Evolutionary conservation across 2,888 invertebrate species (phyloP).

Genomic region (Apoderus coryli): DNA sequence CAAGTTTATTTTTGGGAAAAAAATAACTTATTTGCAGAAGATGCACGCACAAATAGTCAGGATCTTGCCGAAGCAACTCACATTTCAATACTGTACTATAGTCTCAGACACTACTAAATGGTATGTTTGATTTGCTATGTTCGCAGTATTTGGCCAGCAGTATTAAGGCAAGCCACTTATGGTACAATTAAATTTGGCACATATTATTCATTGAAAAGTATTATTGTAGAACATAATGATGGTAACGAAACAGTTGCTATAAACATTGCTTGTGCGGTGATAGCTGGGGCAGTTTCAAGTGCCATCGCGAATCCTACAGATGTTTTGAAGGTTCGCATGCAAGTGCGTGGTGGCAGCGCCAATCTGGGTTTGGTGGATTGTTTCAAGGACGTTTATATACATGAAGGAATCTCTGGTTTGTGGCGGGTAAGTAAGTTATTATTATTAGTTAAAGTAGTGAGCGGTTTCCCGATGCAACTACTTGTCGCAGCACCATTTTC

Average conservation of each 20-base stretch:
- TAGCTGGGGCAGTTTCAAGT: slow-evolving; percentile 80
- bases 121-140: too few species aligned
- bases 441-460: too few species aligned
- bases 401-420: slow-evolving; percentile 73
- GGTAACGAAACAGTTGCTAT: slow-evolving; percentile 43
- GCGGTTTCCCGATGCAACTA: too few species aligned
- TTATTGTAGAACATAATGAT: slow-evolving; percentile 41
- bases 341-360: slow-evolving; percentile 44
- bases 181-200: slow-evolving; percentile 95
- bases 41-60: too few species aligned
- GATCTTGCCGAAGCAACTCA: too few species aligned
- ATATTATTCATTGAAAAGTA: slow-evolving; percentile 76
- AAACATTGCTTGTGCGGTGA: slow-evolving; percentile 68
- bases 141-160: slow-evolving; percentile 77
- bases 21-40: too few species aligned
- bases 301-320: slow-evolving; percentile 95
- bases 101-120: too few species aligned
- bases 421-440: slow-evolving; percentile 63
- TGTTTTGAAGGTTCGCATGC: slow-evolving; percentile 92
- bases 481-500: too few species aligned
- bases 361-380: slow-evolving; percentile 51
- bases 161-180: slow-evolving; percentile 85
- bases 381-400: slow-evolving; percentile 65
- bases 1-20: too few species aligned
- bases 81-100: too few species aligned